Evolutionary conservation across 1,140 invertebrate genomes (phyloP).

Genomic region (Pseudomyrmex dendroicus): DNA sequence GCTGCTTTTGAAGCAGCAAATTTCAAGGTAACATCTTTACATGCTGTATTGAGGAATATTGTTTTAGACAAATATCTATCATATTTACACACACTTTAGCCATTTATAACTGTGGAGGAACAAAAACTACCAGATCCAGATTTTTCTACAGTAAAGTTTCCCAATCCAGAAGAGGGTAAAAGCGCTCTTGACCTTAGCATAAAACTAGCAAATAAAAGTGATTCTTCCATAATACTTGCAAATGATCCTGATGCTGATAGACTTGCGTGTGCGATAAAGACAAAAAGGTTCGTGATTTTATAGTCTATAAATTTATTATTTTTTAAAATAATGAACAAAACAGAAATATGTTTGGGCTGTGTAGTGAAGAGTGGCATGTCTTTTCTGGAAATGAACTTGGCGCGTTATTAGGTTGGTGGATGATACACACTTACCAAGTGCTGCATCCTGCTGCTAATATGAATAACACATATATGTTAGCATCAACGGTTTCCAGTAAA

Average conservation of each 20-base stretch:
- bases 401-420: conserved; percentile 98
- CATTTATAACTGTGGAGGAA: conserved; percentile 92
- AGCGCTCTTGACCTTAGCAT: conserved; percentile 95
- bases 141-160: conserved; percentile 98
- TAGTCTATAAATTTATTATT: background rate
- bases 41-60: background rate
- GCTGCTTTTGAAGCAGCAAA: conserved; percentile 91
- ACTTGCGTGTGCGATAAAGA: conserved; percentile 95
- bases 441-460: conserved; percentile 84
- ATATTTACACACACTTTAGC: conserved; percentile 77
- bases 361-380: conserved; percentile 93
- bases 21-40: conserved; percentile 88
- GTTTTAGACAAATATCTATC: no score
- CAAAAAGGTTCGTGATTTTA: conserved; percentile 81
- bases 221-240: conserved; percentile 93
- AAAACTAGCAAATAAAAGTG: conserved; percentile 91
- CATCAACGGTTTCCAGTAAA: conserved; percentile 99
- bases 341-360: background rate
- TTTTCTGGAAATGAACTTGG: conserved; percentile 99
- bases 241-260: conserved; percentile 99
- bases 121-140: conserved; percentile 97
- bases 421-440: conserved; percentile 87
- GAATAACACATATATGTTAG: conserved; percentile 91
- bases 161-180: conserved; percentile 99
- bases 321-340: conserved; percentile 12